These are phyloP conservation scores for Drosophila ustulata DNA, from an alignment of 2,888 invertebrate species.

Conservation along the genomic window DNA sequence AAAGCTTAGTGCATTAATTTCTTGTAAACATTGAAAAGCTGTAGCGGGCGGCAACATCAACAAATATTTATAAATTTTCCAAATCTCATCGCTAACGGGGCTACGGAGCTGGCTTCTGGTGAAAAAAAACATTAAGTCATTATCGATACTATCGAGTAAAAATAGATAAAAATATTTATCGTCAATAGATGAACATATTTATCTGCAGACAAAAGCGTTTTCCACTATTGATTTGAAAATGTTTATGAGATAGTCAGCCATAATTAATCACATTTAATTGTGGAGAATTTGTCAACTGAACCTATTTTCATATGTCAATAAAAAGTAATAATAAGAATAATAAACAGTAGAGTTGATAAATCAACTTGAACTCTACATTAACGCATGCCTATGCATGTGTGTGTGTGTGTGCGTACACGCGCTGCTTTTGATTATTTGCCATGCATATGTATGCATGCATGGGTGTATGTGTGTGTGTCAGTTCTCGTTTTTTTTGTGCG, in stretches of 20 bases:
- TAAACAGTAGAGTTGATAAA: constrained; percentile 55
- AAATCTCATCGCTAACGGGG: too few species aligned
- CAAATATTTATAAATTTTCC: too few species aligned
- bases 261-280: too few species aligned
- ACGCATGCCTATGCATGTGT: constrained; percentile 9
- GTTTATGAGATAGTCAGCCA: neutral
- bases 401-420: constrained; percentile 21
- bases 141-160: neutral
- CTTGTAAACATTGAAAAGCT: too few species aligned
- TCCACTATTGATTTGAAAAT: constrained; percentile 22
- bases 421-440: constrained; percentile 44
- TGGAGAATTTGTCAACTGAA: constrained; percentile 20
- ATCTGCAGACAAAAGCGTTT: too few species aligned
- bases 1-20: too few species aligned
- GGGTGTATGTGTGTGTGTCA: constrained; percentile 1
- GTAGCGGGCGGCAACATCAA: too few species aligned
- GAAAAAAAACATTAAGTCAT: too few species aligned
- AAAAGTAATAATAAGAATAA: constrained; percentile 4
- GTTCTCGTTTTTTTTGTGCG: constrained; percentile 29
- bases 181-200: too few species aligned
- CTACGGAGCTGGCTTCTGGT: too few species aligned
- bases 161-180: too few species aligned
- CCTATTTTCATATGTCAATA: constrained; percentile 12
- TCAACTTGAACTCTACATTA: constrained; percentile 66
- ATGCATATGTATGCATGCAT: constrained; percentile 6